Evolutionary conservation across 2,113 vertebrate species (phyloP).

Genomic region (Myxocyprinus asiaticus): DNA sequence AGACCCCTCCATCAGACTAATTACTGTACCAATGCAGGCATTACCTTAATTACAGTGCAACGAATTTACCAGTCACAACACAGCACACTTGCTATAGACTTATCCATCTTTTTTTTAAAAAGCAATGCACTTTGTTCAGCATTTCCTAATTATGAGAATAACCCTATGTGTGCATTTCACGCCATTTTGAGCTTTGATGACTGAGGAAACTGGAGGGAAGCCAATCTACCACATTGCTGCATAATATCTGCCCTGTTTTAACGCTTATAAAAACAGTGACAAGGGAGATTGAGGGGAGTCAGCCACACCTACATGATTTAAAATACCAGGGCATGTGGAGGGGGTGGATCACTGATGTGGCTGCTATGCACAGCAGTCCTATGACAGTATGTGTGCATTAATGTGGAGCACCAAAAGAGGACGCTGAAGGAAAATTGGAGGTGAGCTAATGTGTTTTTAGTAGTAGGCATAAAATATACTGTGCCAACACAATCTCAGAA

Average conservation of each 20-base stretch:
- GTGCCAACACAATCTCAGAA: conserved; percentile 31
- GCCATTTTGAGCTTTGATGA: conserved; percentile 67
- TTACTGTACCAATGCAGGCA: neutral
- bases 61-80: conserved; percentile 16
- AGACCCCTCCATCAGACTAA: conserved; percentile 7
- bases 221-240: conserved; percentile 60
- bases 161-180: conserved; percentile 61
- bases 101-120: neutral
- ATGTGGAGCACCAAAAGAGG: conserved; percentile 4
- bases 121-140: conserved; percentile 24
- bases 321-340: conserved; percentile 6
- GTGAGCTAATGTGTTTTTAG: conserved; percentile 1
- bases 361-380: neutral
- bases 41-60: conserved; percentile 13
- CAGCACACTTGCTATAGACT: neutral
- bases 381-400: conserved; percentile 20
- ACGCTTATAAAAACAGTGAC: conserved; percentile 51
- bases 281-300: neutral
- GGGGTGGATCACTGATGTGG: neutral
- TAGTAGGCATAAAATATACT: neutral
- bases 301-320: conserved; percentile 2
- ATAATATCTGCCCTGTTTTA: conserved; percentile 58
- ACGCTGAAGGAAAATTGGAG: conserved; percentile 16
- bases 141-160: conserved; percentile 64
- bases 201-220: conserved; percentile 58